These are phyloP conservation scores for Microdon myrmicae DNA, from an alignment of 2,888 invertebrate genomes.

Conservation along the genomic window DNA sequence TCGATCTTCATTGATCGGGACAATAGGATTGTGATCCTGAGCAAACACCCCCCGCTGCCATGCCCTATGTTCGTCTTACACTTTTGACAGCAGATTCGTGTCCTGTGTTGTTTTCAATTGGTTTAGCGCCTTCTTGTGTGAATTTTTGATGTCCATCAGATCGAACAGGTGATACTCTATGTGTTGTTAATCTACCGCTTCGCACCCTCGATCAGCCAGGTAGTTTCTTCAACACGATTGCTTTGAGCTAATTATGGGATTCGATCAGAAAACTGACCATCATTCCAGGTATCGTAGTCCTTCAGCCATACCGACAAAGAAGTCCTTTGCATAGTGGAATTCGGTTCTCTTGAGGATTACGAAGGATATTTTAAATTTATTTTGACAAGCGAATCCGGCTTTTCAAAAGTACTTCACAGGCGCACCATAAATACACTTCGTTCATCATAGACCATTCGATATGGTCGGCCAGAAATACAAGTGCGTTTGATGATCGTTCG, in stretches of 20 bases:
- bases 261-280: not conserved
- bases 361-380: constrained; percentile 43
- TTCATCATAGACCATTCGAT: constrained; percentile 22
- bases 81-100: constrained; percentile 1
- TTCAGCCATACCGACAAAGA: constrained; percentile 28
- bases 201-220: constrained; percentile 38
- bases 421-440: constrained; percentile 1
- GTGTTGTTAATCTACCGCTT: constrained; percentile 42
- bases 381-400: constrained; percentile 50
- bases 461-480: constrained; percentile 25
- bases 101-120: constrained; percentile 25
- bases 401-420: not conserved
- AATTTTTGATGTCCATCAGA: constrained; percentile 30
- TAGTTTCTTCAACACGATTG: constrained; percentile 31
- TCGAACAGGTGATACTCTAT: constrained; percentile 45
- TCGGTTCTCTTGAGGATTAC: constrained; percentile 30
- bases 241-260: constrained; percentile 38
- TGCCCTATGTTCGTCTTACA: too few species aligned
- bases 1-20: constrained; percentile 47
- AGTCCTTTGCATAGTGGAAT: not conserved
- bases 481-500: constrained; percentile 26
- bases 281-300: constrained; percentile 26
- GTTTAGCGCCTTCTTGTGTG: constrained; percentile 44
- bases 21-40: constrained; percentile 39
- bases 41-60: constrained; percentile 40